phyloP scores from a whole-genome alignment of 2,113 vertebrate genomes.

The Cheirogaleus medius region DNA sequence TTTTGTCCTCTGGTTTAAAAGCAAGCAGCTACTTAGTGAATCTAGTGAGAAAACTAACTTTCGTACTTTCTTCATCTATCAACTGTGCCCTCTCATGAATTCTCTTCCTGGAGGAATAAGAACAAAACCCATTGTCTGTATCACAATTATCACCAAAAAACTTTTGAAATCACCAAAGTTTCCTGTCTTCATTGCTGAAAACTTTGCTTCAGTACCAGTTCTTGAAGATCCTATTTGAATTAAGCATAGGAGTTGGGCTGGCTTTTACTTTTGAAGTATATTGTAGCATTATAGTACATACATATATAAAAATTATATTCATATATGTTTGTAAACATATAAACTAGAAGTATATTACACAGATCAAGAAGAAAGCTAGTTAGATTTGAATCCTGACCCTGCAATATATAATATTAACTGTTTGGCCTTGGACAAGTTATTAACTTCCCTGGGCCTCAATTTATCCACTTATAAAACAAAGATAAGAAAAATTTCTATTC shows the following conservation, averaged over 20 bases:
- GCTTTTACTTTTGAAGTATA: background rate
- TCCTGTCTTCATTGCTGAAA: background rate
- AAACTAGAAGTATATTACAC: background rate
- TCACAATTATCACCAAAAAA: slow-evolving; percentile 35
- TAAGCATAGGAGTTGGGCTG: background rate
- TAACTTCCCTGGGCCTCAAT: background rate
- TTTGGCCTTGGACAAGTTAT: background rate
- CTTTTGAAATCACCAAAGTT: slow-evolving; percentile 7
- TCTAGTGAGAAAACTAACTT: background rate
- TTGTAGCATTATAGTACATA: background rate
- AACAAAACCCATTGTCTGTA: slow-evolving; percentile 43
- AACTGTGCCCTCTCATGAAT: background rate
- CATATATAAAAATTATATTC: background rate
- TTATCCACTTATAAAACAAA: background rate
- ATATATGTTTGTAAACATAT: background rate
- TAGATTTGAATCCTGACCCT: background rate
- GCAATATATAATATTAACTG: background rate
- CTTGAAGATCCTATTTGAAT: slow-evolving; percentile 12
- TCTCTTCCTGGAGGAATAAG: slow-evolving; percentile 55
- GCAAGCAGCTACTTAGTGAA: background rate
- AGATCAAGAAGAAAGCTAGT: background rate
- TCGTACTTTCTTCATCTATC: slow-evolving; percentile 40
- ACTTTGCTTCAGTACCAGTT: background rate
- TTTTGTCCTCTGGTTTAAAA: background rate
- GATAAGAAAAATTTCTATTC: background rate